Base-by-base conservation (phyloP, 2,113 vertebrate genomes). In the Tor tambroides region DNA sequence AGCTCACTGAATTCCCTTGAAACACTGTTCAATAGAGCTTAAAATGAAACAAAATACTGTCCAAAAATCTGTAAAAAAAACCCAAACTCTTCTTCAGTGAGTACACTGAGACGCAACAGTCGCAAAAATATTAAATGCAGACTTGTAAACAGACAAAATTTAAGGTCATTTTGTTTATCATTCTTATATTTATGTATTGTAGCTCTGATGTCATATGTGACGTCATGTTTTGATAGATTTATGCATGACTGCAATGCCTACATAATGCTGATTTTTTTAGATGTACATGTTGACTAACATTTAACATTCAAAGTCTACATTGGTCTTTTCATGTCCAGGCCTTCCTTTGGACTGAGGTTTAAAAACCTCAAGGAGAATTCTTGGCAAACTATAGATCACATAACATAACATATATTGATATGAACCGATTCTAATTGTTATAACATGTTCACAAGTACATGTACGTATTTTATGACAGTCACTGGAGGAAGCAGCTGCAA, bases 1-100 rank as follows among this genome's bases (percentile, higher is more conserved):
- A 74, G 15, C 46, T 65, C 38, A 26, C 35, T 15, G 71, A 69
- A 75, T 77, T 75, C 80, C 56, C 46, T 79, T 49, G 15, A 35
- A 71, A 71, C 6, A n/a, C 43, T 54, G 28, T 83, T 83, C 41
- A 83, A 38, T 35, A 84, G 32, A 35, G 82, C 30, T 59, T 72
- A 35, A 84, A 78, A 78, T 54, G 19, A 54, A 49, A 78, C 76
- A 72, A 72, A 72, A 72, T 0, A n/a, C 35, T 3, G 35, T 41
- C 71, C 71, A 74, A 12, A 74, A 6, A n/a, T 51, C 8, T 11
- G 41, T 51, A 17, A 51, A 28, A 51, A 51, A 19, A 77, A 19
- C 3, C 1, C 41, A n/a, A n/a, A n/a, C n/a, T n/a, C n/a, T 78
- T 19, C 17, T 32, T 78, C 26, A 30, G 46, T 78, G 75, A 11